A percentile compares a stretch with the other conserved stretches of the same genome.
phyloP scores from a whole-genome alignment of 2,797 vertebrate species.

The Lerista edwardsae region DNA sequence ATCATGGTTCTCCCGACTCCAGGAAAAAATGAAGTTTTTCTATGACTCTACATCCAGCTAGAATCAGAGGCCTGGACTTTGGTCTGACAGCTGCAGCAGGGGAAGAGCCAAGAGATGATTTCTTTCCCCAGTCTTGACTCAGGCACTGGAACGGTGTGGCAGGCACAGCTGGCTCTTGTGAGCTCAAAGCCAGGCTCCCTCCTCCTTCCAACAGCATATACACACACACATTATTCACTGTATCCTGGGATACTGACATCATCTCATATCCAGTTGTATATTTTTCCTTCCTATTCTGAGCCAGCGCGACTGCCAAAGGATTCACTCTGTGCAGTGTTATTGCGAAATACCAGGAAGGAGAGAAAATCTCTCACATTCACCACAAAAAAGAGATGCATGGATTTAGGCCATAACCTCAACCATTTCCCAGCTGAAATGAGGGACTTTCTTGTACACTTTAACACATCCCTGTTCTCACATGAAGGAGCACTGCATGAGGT shows the following conservation, averaged over 20 bases:
- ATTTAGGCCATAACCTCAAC: neutral
- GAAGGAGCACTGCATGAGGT: neutral
- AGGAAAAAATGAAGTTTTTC: slow-evolving; percentile 39
- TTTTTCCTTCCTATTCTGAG: slow-evolving; percentile 54
- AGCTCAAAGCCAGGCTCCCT: slow-evolving; percentile 53
- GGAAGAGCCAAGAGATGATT: slow-evolving; percentile 46
- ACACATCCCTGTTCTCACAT: too few relatives aligned
- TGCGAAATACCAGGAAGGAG: neutral
- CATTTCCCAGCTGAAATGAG: neutral
- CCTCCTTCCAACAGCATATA: slow-evolving; percentile 22
- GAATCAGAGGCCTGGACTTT: slow-evolving; percentile 58
- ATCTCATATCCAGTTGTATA: slow-evolving; percentile 64
- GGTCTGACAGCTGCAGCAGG: slow-evolving; percentile 59
- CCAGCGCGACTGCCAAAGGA: slow-evolving; percentile 41
- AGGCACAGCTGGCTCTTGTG: slow-evolving; percentile 61
- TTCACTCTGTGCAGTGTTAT: slow-evolving; percentile 20
- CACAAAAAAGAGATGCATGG: neutral
- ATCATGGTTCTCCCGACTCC: slow-evolving; percentile 44
- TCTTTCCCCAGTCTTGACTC: slow-evolving; percentile 44
- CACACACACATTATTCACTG: slow-evolving; percentile 24
- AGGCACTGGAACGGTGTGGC: slow-evolving; percentile 47
- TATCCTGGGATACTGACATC: slow-evolving; percentile 64
- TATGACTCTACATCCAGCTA: too few relatives aligned
- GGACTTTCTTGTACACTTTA: neutral
- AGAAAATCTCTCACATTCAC: neutral